Base-by-base conservation (phyloP, 1,140 invertebrate species). In the Caenorhabditis remanei region DNA sequence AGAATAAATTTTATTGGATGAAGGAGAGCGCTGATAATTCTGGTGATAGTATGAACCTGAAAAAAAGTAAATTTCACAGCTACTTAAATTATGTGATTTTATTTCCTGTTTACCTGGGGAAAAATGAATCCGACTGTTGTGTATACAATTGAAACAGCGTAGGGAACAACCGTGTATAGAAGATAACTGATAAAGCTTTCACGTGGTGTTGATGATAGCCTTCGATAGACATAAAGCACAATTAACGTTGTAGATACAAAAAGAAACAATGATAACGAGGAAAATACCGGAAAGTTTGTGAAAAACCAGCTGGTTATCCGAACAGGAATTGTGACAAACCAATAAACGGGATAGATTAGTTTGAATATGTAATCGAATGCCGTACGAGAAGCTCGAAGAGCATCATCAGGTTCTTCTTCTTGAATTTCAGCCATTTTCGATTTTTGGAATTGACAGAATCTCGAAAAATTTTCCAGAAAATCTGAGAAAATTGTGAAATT, bases 1-100 rank as follows among this genome's bases (percentile, higher is more conserved):
- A 85, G 16, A 53, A 85, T 71, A n/a, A 65, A 85, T n/a, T 55
- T 50, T 11, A 85, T 85, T 41, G 85, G 85, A 32, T 85, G 85
- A 7, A 85, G 67, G 6, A 85, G 58, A 16, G 50, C 85, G 21
- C 43, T 43, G 6, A 65, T 14, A 11, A 85, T 50, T 43, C 48
- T 41, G 11, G 85, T 46, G 53, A 85, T 4, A 5, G 24, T 75
- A n/a, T 65, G 85, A n/a, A 85, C 63, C 65, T 71, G 41, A 46
- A 71, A 43, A 43, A 43, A 46, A 71, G 5, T 1, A 16, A 16
- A 19, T 71, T 71, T 71, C 46, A 16, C 46, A 32, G 4, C 43
- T 43, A 13, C 16, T 43, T 43, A 19, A 71, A 19, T 19, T 1
- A 16, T 63, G 24, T 32, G 32, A 63, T 32, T 63, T n/a, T 40